Base-by-base conservation (phyloP, 2,797 vertebrate species). In the Eleutherodactylus coqui region DNA sequence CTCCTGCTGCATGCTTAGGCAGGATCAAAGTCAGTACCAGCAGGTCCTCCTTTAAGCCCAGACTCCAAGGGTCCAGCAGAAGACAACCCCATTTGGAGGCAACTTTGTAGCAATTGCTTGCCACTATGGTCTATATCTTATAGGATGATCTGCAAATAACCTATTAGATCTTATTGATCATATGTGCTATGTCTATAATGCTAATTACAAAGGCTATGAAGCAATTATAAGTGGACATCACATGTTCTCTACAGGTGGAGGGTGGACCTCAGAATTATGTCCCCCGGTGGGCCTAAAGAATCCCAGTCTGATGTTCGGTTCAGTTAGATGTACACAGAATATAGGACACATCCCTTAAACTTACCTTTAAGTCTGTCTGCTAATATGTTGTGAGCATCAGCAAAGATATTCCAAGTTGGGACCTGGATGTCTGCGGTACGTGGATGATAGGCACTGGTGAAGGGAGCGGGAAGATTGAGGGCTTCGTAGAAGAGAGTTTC, bases 351-450 rank as follows among this genome's bases (percentile, higher is more conserved):
- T 29, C 4, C 19, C 6, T n/a, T 38, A 10, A 10, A n/a, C 90
- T 91, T 69, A 92, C 91, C 92, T 91, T 91, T 91, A 72, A 93
- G 73, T 53, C 75, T 90, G 87, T 90, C 89, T 72, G 84, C 43
- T 32, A 92, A 0, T 55, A 67, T 84, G 81, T 89, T 14, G 2
- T 75, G 85, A 82, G 72, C 75, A 82, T 91, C 83, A 49, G 86
- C 88, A 49, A 93, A 89, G 72, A 47, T 1, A 2, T 89, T 89
- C 88, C 38, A 17, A 45, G 62, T 85, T 45, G 88, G 78, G 47
- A 70, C 75, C 5, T 75, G 38, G 14, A 1, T 36, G 3, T 58
- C 19, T 76, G 90, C 69, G 21, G 11, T 45, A 0, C 0, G 0
- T 16, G 27, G 19, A 0, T 24, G 19, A 36, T 10, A 83, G 7